Evolutionary conservation across 64 coral and sea anemone genomes (phyloP).

Genomic region (Stichodactyla mertensii): DNA sequence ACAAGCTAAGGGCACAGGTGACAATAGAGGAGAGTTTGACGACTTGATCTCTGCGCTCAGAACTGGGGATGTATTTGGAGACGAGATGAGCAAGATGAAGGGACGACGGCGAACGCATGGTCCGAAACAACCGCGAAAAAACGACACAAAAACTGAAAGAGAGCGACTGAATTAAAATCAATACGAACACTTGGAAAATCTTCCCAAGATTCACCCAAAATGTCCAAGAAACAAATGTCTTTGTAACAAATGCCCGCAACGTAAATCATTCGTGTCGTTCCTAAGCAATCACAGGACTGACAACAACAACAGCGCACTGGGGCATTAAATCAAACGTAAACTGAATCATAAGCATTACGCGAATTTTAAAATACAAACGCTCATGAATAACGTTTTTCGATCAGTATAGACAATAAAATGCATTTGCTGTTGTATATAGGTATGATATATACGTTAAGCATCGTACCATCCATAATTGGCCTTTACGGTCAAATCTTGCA

Average conservation of each 20-base stretch:
- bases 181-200: neutral
- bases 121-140: conserved; percentile 46
- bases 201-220: neutral
- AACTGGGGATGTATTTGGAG: conserved; percentile 96
- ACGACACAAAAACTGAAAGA: conserved; percentile 57
- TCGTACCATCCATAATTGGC: neutral
- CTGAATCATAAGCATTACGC: neutral
- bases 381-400: neutral
- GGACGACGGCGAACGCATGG: conserved; percentile 63
- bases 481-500: neutral
- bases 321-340: neutral
- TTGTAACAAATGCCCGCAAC: neutral
- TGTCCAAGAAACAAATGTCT: neutral
- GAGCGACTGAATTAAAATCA: conserved; percentile 39
- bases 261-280: neutral
- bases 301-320: neutral
- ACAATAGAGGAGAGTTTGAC: conserved; percentile 96
- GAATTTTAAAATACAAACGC: neutral
- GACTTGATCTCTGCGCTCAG: conserved; percentile 94
- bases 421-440: neutral
- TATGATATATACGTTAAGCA: neutral
- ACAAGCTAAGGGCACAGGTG: conserved; percentile 20
- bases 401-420: neutral
- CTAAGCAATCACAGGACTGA: neutral
- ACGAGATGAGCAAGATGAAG: conserved; percentile 95